Conservation (phyloP, 2,113 vertebrate genomes). For the Ictalurus punctatus region DNA sequence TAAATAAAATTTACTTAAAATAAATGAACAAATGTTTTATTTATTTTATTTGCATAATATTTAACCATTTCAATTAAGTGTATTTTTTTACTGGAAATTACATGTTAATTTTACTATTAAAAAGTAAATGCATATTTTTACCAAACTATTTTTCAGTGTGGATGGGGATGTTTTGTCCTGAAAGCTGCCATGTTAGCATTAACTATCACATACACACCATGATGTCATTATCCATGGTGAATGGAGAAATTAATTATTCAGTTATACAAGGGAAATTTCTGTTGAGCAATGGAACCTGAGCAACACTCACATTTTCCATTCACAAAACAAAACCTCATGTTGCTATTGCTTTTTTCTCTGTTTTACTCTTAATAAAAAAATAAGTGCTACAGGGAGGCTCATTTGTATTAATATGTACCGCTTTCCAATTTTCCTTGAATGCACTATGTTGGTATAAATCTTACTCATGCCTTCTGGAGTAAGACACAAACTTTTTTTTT, state of each 20-base stretch:
- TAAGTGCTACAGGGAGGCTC: not conserved
- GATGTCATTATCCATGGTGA: constrained; percentile 16
- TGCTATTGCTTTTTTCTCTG: not conserved
- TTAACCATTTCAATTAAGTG: too few species aligned
- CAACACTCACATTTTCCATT: not conserved
- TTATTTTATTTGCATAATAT: not conserved
- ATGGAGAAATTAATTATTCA: constrained; percentile 26
- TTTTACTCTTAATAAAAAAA: not conserved
- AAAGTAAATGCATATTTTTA: not conserved
- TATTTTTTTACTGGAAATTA: not conserved
- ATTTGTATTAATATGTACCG: not conserved
- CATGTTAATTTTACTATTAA: not conserved
- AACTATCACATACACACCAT: constrained; percentile 23
- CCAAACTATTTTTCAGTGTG: not conserved
- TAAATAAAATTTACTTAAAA: constrained; percentile 7
- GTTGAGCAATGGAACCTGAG: not conserved
- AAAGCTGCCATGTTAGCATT: not conserved
- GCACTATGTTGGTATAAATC: not conserved
- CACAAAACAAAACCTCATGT: not conserved
- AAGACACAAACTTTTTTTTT: not conserved
- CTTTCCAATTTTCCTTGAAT: not conserved
- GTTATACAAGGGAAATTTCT: constrained; percentile 29
- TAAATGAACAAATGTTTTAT: not conserved
- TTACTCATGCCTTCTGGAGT: not conserved
- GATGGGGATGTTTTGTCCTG: not conserved